Conservation (phyloP, 1,140 invertebrate species). For the Dendrolimus punctatus region DNA sequence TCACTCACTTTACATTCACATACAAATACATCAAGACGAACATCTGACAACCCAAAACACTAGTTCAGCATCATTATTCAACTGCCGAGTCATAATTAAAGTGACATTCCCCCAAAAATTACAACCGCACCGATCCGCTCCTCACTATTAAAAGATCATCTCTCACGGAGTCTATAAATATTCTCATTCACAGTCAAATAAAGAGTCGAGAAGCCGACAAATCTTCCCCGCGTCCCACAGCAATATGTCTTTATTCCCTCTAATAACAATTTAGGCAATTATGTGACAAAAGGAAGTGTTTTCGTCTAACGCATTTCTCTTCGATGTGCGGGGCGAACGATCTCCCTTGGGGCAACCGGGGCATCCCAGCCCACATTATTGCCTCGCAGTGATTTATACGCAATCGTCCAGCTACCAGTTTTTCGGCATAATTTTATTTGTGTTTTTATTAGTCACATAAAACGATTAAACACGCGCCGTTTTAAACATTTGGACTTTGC, state of each 20-base stretch:
- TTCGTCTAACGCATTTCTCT: constrained; percentile 43
- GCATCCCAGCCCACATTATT: constrained; percentile 50
- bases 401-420: constrained; percentile 21
- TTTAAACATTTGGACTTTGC: too few species aligned
- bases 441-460: background rate
- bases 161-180: constrained; percentile 57
- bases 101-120: constrained; percentile 18
- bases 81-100: constrained; percentile 5
- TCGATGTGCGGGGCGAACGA: constrained; percentile 12
- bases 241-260: constrained; percentile 66
- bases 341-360: constrained; percentile 33
- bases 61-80: constrained; percentile 5
- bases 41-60: constrained; percentile 1
- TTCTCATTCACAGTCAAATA: constrained; percentile 28
- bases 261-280: constrained; percentile 68
- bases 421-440: constrained; percentile 9
- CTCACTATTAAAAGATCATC: constrained; percentile 56
- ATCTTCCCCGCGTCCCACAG: constrained; percentile 27
- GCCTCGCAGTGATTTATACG: constrained; percentile 55
- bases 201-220: constrained; percentile 18
- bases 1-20: too few species aligned
- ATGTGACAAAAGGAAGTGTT: constrained; percentile 66
- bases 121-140: constrained; percentile 24
- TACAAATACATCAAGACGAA: background rate
- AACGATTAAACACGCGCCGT: background rate